Percentiles rank a stretch among this genome's conserved stretches.
Conservation (phyloP, 1,140 invertebrate species). For the Cydia pomonella region DNA sequence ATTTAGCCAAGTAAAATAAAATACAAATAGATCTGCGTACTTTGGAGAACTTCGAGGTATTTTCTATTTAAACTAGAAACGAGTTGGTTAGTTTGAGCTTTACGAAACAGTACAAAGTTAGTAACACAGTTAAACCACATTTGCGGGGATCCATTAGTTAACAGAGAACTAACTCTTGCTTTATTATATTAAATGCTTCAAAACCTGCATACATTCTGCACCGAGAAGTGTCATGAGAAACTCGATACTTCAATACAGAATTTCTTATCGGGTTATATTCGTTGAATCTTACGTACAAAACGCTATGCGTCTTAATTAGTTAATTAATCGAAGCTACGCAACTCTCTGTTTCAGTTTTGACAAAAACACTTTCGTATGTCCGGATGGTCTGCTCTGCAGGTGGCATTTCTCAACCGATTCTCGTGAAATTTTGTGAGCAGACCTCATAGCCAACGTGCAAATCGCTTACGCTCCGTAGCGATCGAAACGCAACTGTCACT, state of each 20-base stretch:
- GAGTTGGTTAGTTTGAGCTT: not conserved
- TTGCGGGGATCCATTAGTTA: constrained; percentile 18
- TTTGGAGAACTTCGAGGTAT: not conserved
- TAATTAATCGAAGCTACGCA: too few species aligned
- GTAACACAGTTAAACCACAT: constrained; percentile 24
- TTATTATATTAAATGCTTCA: constrained; percentile 14
- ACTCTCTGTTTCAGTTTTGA: too few species aligned
- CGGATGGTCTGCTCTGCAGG: too few species aligned
- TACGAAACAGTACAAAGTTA: constrained; percentile 2
- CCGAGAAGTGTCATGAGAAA: not conserved
- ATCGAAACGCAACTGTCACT: too few species aligned
- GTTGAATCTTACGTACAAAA: too few species aligned
- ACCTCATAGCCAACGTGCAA: too few species aligned
- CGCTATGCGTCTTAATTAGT: too few species aligned
- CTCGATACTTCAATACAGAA: not conserved
- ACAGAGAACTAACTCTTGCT: constrained; percentile 6
- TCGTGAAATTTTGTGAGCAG: too few species aligned
- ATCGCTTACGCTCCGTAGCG: too few species aligned
- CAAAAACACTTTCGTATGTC: too few species aligned
- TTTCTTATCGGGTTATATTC: too few species aligned
- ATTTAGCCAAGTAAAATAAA: not conserved
- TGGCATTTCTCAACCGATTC: too few species aligned
- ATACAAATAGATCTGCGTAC: not conserved
- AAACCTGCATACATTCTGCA: not conserved
- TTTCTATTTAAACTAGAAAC: not conserved